Evolutionary conservation across 2,888 invertebrate genomes (phyloP), one percentile per base, ranked within the genome.

Genomic region (Villa cingulata): DNA sequence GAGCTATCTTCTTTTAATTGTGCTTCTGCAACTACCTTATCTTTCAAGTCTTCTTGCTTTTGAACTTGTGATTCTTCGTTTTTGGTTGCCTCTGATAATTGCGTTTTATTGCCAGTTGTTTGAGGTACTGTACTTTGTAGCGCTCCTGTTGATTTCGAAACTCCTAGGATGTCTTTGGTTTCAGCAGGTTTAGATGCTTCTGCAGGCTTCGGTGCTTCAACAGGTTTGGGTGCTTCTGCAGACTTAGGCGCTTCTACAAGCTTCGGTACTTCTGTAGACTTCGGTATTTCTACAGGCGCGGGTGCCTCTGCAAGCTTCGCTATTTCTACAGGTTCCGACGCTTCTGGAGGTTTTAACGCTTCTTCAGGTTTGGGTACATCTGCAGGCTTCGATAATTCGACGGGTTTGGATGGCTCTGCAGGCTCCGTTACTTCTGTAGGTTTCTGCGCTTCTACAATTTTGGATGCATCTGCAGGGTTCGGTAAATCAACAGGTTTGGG

Each of bases 391-490:
- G 75, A 58, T 89, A 6, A 14, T 91, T 41, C 43, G 15, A 86
- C 18, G 94, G 66, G 95, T 94, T 69, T 86, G 91, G 58, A 94
- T 72, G 63, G 60, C 94, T 75, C 90, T 94, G 89, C 68, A 95
- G 94, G 32, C 92, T 88, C 63, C 16, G 29, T 7, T 15, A 29
- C 15, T 34, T 49, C 47, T 29, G 20, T 37, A 1, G 10, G 72
- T 71, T 91, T 91, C 62, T 89, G 89, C 54, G 90, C 86, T 67
- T 89, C 90, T 58, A 89, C 89, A 58, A 88, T 83, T 43, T 50
- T 51, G 1, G 48, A 38, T 52, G 71, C 70, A 39, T 69, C 76
- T 62, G 59, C 75, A 54, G 10, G 71, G 70, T 58, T 72, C 1
- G 45, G 19, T 18, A 36, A 23, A 7, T 53, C 53, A 3, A n/a